Evolutionary conservation across 2,888 invertebrate species (phyloP), one percentile per base, ranked within the genome.

Genomic region (Drosophila anomelani): DNA sequence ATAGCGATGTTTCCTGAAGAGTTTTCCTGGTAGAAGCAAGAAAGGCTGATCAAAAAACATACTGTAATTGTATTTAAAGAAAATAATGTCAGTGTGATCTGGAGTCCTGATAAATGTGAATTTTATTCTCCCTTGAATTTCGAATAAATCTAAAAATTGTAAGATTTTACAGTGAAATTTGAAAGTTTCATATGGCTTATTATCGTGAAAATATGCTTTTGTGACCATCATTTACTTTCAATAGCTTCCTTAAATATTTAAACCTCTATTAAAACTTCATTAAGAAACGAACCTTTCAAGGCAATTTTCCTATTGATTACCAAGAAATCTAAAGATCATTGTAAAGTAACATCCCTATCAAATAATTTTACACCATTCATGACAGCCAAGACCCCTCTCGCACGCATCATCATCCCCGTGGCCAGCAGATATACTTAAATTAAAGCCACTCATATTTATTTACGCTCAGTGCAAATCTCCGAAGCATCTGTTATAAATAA

Each of bases 401-500:
- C 38, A 38, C 12, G 13, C 62, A 46, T 68, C 34, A 46, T 46
- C 38, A 17, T 38, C 44, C 44, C 39, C 23, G 13, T 7, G 49
- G 61, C 75, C 75, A 67, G 67, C 80, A 78, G 78, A 85, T 85
- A 75, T 69, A 81, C 72, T 29, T 87, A 67, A 69, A 85, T 76
- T 44, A 69, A 77, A 71, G 59, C 55, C 62, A 69, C 66, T 81
- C 55, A 75, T 70, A 73, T 68, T 71, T 82, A 57, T 47, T 41
- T 46, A 29, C 62, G 26, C 47, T 34, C n/a, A 26, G 39, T 69
- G 62, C 66, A 81, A 86, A 84, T 84, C 76, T 64, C 57, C 44
- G 20, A 58, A 86, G 75, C 84, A 85, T 77, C 77, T 88, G 84
- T 81, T 88, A 76, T 81, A 88, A 85, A 85, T 85, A 85, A 85